A percentile compares a stretch with the other conserved stretches of the same genome.
phyloP scores from a whole-genome alignment of 2,888 invertebrate genomes.

The Doris montereyensis region DNA sequence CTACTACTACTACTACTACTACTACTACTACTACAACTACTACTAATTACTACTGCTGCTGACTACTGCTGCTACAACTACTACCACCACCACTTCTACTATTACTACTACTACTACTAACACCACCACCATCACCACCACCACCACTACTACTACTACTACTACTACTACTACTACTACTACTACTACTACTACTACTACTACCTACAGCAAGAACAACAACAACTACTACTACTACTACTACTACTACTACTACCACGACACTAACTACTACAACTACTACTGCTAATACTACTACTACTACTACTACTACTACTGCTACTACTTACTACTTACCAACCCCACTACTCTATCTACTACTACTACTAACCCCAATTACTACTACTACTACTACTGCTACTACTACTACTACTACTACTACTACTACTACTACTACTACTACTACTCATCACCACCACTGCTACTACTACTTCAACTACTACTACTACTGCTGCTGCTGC shows the following conservation, averaged over 20 bases:
- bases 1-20: slow-evolving; percentile 19
- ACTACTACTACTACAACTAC: neutral
- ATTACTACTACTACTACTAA: slow-evolving; percentile 1
- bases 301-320: no score
- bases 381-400: slow-evolving; percentile 8
- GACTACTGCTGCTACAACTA: slow-evolving; percentile 28
- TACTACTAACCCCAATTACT: no score
- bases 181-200: slow-evolving; percentile 18
- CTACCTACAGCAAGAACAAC: no score
- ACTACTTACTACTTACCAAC: no score
- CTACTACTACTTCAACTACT: slow-evolving; percentile 23
- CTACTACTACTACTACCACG: slow-evolving; percentile 9
- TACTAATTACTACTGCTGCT: slow-evolving; percentile 22
- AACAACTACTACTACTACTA: no score
- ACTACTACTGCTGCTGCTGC: slow-evolving; percentile 24
- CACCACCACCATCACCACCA: neutral
- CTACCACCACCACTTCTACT: slow-evolving; percentile 27
- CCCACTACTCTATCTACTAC: neutral
- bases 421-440: slow-evolving; percentile 30
- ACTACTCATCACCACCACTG: slow-evolving; percentile 18
- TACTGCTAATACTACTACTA: no score
- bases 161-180: neutral
- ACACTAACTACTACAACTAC: no score
- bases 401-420: slow-evolving; percentile 18
- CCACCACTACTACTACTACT: slow-evolving; percentile 5